Base-by-base conservation (phyloP, 2,888 invertebrate genomes). In the Thereva nobilitata region DNA sequence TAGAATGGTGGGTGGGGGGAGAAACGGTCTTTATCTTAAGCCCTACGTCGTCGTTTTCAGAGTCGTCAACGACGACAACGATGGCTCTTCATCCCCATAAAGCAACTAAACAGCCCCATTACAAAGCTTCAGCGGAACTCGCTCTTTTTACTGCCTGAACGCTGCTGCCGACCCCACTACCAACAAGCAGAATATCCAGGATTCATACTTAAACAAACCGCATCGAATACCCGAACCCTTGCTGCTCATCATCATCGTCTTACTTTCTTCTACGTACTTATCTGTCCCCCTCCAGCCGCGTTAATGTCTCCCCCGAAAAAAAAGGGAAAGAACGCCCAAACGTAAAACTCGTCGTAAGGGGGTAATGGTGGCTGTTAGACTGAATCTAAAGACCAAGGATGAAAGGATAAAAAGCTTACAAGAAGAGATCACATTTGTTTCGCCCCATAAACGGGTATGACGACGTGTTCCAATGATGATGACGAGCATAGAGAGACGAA, bases 51-150 rank as follows among this genome's bases (percentile, higher is more conserved):
- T 57, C 47, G 50, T 57, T 57, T 49, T 47, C 42, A 12, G 50
- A 42, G 57, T 56, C 57, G 56, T 66, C 57, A 66, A 66, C 49
- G 56, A 66, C 49, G 56, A 40, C 66, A 56, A 47, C 55, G 34
- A 61, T 49, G 61, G 35, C 50, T 50, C 40, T 49, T 61, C 50
- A 41, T 35, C 42, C 41, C 45, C 41, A 66, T 66, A 66, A 57
- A 66, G 49, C 66, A 66, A 66, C 66, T 66, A 66, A 66, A 66
- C 56, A 47, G 57, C 66, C 56, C 66, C 57, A 66, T 66, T 66
- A 66, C 57, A 66, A 23, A 49, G 66, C 55, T 65, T 34, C 55
- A 55, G 23, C 49, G 54, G 49, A 65, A 56, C 65, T 53, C 52
- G 45, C 45, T 64, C 54, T 47, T 53, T 55, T 64, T 64, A 54